A percentile compares a stretch with the other conserved stretches of the same genome.
phyloP scores from a whole-genome alignment of 2,797 vertebrate genomes.

The Gouania willdenowi region DNA sequence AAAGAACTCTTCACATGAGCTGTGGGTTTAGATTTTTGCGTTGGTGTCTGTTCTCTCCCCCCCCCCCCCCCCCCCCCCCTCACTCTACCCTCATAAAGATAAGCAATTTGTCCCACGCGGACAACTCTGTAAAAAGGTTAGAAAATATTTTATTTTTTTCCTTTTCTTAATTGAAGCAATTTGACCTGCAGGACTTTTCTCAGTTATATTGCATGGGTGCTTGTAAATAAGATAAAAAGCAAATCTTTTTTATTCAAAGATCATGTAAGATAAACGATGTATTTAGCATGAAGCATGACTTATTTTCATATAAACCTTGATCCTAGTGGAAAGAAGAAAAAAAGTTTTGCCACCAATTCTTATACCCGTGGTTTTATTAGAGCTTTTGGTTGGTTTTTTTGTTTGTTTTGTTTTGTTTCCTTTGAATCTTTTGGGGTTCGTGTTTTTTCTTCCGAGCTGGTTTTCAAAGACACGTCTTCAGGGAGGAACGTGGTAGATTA shows the following conservation, averaged over 20 bases:
- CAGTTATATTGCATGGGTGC: constrained; percentile 94
- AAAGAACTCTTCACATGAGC: constrained; percentile 59
- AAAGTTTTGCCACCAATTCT: constrained; percentile 94
- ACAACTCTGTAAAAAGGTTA: constrained; percentile 86
- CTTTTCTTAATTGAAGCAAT: constrained; percentile 85
- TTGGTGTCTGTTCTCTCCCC: constrained; percentile 65
- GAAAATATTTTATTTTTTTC: constrained; percentile 79
- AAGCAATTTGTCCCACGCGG: constrained; percentile 82
- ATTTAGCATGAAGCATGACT: constrained; percentile 99
- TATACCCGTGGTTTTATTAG: constrained; percentile 88
- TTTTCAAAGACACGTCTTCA: constrained; percentile 95
- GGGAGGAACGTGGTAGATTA: constrained; percentile 84
- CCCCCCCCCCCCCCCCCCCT: constrained; percentile 26
- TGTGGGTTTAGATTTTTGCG: constrained; percentile 62
- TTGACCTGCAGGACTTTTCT: constrained; percentile 89
- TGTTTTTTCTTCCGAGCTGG: constrained; percentile 81
- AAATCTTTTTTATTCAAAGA: constrained; percentile 92
- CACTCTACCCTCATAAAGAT: constrained; percentile 81
- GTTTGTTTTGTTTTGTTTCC: constrained; percentile 32
- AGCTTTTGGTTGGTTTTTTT: constrained; percentile 36
- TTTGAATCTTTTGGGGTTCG: constrained; percentile 23
- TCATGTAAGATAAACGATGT: constrained; percentile 99
- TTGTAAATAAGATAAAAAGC: constrained; percentile 84
- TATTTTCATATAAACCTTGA: constrained; percentile 99
- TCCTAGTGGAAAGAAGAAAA: constrained; percentile 83